phyloP scores from a whole-genome alignment of 30 jellyfish, hydroid and myxozoan species.

The Aurelia aurita region DNA sequence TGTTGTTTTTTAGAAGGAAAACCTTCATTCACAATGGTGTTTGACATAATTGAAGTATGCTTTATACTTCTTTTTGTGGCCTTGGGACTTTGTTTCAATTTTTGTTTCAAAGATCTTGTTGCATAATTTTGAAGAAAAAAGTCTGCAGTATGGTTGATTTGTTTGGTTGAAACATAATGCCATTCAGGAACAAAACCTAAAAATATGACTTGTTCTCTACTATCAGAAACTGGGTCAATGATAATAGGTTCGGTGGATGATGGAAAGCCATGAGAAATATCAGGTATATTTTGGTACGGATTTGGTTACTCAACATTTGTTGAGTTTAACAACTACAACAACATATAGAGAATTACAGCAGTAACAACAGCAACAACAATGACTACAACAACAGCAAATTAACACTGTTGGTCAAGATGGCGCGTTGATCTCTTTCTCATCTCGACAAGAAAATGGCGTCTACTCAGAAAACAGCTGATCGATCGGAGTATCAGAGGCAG shows the following conservation, averaged over 20 bases:
- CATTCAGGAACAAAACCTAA: slow-evolving; percentile 46
- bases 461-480: no score
- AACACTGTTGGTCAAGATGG: no score
- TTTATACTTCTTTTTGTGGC: neutral
- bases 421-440: no score
- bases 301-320: no score
- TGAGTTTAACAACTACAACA: no score
- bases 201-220: slow-evolving; percentile 12
- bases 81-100: neutral
- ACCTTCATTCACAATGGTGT: neutral
- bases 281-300: no score
- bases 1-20: neutral
- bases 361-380: no score
- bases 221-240: neutral
- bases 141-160: neutral
- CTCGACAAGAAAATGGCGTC: no score
- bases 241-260: slow-evolving; percentile 4
- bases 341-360: no score
- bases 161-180: slow-evolving; percentile 37
- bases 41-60: neutral
- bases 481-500: no score
- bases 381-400: no score
- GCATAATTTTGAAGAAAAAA: no score
- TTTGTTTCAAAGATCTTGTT: neutral
- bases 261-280: slow-evolving; percentile 16